Evolutionary conservation across 2,888 invertebrate genomes (phyloP), one percentile per base, ranked within the genome.

Genomic region (Tricholauxania praeusta): DNA sequence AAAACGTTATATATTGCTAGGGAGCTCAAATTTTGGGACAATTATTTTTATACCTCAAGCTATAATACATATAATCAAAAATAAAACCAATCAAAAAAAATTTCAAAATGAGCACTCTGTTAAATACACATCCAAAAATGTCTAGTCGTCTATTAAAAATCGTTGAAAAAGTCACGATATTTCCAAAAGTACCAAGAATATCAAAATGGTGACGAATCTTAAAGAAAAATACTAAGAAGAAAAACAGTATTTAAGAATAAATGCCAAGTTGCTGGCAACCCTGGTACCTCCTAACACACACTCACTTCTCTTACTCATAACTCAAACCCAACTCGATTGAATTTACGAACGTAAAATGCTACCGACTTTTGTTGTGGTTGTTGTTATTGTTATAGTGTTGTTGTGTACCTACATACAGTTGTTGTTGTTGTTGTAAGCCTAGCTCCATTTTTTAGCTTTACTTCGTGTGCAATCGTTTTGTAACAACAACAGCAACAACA

Each of bases 301-400:
- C 10, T 10, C n/a, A 10, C 39, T 39, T 8, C 19, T 14, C 49
- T 55, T 51, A 51, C n/a, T 75, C 76, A 76, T 78, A 77, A 77
- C 77, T 77, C 77, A 76, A 76, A 76, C 75, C 76, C 73, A 72
- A 75, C 72, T 69, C 69, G 72, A 72, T 71, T 57, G 74, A 59
- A 70, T 74, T 74, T 74, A 71, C 65, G 63, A 62, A 53, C 53
- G 47, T 66, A 15, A 55, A 3, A 47, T 52, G 28, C 57, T 57
- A 57, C 39, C 59, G 65, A 68, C 39, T 64, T 60, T 72, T 72
- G 53, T 71, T 70, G 22, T 71, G 48, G 39, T 39, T 39, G 39
- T 39, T 39, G 39, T 28, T 39, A 57, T 57, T 53, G 66, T 66
- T 64, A 14, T 28, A 17, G 5, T 62, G 62, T 57, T 53, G 72